Conservation (phyloP, 1,140 invertebrate genomes). For the Brachionus rubens region DNA sequence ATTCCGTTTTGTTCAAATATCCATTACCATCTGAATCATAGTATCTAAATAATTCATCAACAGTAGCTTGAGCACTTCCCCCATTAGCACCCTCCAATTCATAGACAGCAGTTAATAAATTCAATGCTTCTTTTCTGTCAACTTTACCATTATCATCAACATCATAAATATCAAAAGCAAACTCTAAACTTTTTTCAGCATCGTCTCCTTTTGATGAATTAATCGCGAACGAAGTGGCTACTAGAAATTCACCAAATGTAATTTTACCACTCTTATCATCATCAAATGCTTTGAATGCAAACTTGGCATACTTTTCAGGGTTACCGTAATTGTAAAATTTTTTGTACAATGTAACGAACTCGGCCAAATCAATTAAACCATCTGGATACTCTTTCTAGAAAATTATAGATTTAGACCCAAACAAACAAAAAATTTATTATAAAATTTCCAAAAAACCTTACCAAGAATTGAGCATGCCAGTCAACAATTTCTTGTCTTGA, state of each 20-base stretch:
- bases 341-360: constrained; percentile 18
- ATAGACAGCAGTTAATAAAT: constrained; percentile 29
- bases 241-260: constrained; percentile 44
- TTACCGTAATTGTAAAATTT: constrained; percentile 33
- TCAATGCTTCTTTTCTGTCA: constrained; percentile 17
- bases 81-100: neutral
- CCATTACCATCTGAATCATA: constrained; percentile 21
- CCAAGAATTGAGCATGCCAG: constrained; percentile 17
- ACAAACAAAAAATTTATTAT: neutral
- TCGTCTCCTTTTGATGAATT: neutral
- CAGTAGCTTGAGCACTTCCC: neutral
- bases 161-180: constrained; percentile 47
- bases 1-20: constrained; percentile 22
- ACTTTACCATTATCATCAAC: constrained; percentile 30
- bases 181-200: constrained; percentile 20
- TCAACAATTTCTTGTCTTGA: constrained; percentile 41
- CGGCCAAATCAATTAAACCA: constrained; percentile 6
- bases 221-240: neutral
- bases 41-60: constrained; percentile 21
- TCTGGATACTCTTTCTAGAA: constrained; percentile 4
- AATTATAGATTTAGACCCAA: neutral
- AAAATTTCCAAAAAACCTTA: too few species aligned
- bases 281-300: constrained; percentile 38
- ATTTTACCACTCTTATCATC: constrained; percentile 42
- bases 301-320: neutral